These are phyloP conservation scores for Porites divaricata DNA, from an alignment of 92 coral and sea anemone genomes.

Conservation along the genomic window DNA sequence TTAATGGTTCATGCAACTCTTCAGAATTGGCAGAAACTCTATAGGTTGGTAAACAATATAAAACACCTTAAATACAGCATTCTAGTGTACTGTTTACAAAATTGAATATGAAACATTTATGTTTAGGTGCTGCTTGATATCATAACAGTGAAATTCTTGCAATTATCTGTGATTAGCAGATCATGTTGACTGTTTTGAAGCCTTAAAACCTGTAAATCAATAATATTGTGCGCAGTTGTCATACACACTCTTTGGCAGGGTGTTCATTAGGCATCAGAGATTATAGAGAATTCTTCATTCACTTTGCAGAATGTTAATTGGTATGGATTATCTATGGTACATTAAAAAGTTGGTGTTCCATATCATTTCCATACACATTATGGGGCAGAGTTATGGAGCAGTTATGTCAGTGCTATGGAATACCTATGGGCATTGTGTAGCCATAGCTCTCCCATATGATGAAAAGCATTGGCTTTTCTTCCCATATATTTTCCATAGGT, in stretches of 20 bases:
- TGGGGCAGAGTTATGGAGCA: constrained; percentile 17
- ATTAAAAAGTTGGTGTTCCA: not conserved
- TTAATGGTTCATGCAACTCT: constrained; percentile 59
- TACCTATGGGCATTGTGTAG: constrained; percentile 27
- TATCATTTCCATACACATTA: constrained; percentile 25
- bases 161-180: too few species aligned
- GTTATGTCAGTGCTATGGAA: constrained; percentile 38
- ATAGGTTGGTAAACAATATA: constrained; percentile 42
- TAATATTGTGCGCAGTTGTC: too few species aligned
- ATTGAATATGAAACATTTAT: not conserved
- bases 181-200: too few species aligned
- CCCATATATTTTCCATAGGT: constrained; percentile 41
- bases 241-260: too few species aligned
- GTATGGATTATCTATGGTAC: constrained; percentile 14
- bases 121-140: too few species aligned
- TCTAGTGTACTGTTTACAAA: not conserved
- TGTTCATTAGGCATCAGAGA: too few species aligned
- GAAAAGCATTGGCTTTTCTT: constrained; percentile 24
- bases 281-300: too few species aligned
- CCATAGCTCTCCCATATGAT: constrained; percentile 43
- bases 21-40: constrained; percentile 70
- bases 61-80: not conserved
- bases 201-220: too few species aligned
- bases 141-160: too few species aligned
- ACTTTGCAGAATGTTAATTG: constrained; percentile 1